phyloP scores from a whole-genome alignment of 2,888 invertebrate species.

The Hyppa rectilinea region DNA sequence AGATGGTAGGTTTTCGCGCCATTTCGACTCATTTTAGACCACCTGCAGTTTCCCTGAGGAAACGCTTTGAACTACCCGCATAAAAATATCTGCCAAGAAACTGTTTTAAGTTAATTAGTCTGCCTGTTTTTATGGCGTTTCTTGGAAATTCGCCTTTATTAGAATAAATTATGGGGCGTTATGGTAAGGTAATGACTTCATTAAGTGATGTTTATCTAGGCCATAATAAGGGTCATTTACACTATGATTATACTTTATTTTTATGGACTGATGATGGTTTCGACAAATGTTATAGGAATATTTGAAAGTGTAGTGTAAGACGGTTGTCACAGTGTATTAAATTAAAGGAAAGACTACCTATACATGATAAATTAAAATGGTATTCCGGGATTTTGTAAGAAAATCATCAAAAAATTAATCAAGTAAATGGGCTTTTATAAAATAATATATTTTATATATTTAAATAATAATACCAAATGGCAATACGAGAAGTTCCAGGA shows the following conservation, averaged over 20 bases:
- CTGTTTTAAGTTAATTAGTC: constrained; percentile 70
- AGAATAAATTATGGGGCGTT: constrained; percentile 47
- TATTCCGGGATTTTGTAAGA: too few species aligned
- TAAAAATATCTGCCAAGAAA: constrained; percentile 64
- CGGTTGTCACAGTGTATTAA: too few species aligned
- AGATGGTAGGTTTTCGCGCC: constrained; percentile 47
- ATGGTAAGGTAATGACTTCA: constrained; percentile 53
- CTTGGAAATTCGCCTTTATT: constrained; percentile 47
- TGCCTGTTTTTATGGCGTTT: constrained; percentile 45
- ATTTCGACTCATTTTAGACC: constrained; percentile 67
- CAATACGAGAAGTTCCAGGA: not conserved
- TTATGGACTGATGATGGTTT: constrained; percentile 29
- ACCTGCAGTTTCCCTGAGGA: constrained; percentile 70
- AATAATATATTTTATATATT: too few species aligned
- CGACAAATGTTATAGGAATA: not conserved
- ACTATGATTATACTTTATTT: constrained; percentile 14
- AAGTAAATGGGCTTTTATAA: constrained; percentile 5
- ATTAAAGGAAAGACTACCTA: too few species aligned
- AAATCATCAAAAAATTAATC: not conserved
- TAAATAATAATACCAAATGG: not conserved
- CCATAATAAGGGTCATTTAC: constrained; percentile 13
- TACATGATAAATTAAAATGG: not conserved
- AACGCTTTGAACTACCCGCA: constrained; percentile 59
- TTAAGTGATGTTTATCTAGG: constrained; percentile 50
- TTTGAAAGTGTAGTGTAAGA: too few species aligned